Base-by-base conservation (phyloP, 1,140 invertebrate species). In the Drosophila carrolli region DNA sequence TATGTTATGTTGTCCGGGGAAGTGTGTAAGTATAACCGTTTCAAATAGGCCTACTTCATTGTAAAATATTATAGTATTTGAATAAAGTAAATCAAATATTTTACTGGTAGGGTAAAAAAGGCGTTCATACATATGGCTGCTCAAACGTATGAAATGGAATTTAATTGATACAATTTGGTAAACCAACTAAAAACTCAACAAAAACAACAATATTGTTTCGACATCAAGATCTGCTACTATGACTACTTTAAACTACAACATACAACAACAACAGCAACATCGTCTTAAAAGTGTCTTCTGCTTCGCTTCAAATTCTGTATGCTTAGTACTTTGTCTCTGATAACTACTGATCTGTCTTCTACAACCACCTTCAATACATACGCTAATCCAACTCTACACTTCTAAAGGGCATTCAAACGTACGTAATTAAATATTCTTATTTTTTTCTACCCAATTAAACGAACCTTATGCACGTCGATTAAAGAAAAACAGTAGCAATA, bases 331-430 rank as follows among this genome's bases (percentile, higher is more conserved):
- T 56, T 70, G 59, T 58, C 47, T 74, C 32, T 72, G 48, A 63
- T 62, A 50, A 58, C 38, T 58, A 58, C 48, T 57, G 37, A 55
- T 50, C 53, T 70, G 46, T 75, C 61, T 63, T 78, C 68, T 80
- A 72, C 61, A 70, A 84, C 57, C 50, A 63, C 61, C 72, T 62
- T 53, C 78, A 78, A 73, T 63, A 80, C 48, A 65, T 47, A 62
- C 37, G 55, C 35, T 67, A 60, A 58, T 53, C 57, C 65, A 60
- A 48, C 65, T 68, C 57, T 14, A 47, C 29, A 68, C 65, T 79
- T 75, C 55, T 60, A 53, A 75, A 40, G 56, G 63, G 66, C 53
- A 76, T 81, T 75, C 40, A 78, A 81, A 81, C 70, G 82, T 88
- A 79, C 71, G 82, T 78, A 72, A 85, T 55, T 67, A 6, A 19